A percentile compares a stretch with the other conserved stretches of the same genome.
Evolutionary conservation across 1,140 invertebrate genomes (phyloP).

Genomic region (Cyclina sinensis): DNA sequence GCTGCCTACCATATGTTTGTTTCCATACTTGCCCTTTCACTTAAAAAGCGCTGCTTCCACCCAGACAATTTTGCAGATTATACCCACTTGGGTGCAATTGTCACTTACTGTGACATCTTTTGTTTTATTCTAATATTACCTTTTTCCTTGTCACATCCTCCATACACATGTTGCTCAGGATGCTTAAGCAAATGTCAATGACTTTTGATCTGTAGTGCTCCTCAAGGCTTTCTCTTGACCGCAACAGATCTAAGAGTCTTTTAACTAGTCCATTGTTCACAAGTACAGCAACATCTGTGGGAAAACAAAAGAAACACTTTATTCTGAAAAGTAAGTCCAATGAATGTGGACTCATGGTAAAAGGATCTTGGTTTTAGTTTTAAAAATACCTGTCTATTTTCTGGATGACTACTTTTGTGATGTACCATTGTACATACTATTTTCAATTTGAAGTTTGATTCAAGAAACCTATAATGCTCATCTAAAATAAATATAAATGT

Average conservation of each 20-base stretch:
- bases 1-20: too few species aligned
- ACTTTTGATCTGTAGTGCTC: conserved; percentile 59
- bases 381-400: not conserved
- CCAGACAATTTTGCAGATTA: too few species aligned
- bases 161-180: conserved; percentile 64
- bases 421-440: too few species aligned
- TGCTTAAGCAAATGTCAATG: conserved; percentile 42
- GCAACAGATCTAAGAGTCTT: conserved; percentile 31
- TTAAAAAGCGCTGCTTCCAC: too few species aligned
- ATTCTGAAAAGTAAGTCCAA: not conserved
- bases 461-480: too few species aligned
- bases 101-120: too few species aligned
- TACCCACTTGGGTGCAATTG: too few species aligned
- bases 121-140: too few species aligned
- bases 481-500: too few species aligned
- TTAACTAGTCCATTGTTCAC: conserved; percentile 48
- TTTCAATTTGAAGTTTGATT: too few species aligned
- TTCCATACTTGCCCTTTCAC: too few species aligned
- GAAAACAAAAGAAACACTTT: not conserved
- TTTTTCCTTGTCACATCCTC: conserved; percentile 41
- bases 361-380: not conserved
- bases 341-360: not conserved
- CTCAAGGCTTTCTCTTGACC: conserved; percentile 36
- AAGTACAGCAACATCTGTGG: conserved; percentile 18
- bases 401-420: not conserved